Conservation (phyloP, 2,888 invertebrate species). For the Nephrotoma guestfalica region DNA sequence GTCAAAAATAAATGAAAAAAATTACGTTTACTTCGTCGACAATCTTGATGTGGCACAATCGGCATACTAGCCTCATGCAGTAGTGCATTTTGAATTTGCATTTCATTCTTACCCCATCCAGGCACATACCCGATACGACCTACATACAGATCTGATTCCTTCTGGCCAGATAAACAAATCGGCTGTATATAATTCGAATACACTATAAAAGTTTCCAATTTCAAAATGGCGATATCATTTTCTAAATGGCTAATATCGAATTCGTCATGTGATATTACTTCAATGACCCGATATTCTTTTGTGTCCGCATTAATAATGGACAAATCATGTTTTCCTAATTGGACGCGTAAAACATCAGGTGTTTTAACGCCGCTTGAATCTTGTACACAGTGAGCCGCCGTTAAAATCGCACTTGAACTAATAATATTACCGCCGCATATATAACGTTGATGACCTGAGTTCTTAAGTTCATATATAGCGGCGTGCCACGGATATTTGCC, state of each 20-base stretch:
- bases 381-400: constrained; percentile 21
- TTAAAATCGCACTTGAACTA: constrained; percentile 21
- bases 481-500: constrained; percentile 35
- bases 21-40: constrained; percentile 16
- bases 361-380: constrained; percentile 18
- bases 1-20: constrained; percentile 12
- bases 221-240: constrained; percentile 1
- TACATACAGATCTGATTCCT: not conserved
- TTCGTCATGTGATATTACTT: constrained; percentile 8
- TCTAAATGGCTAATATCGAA: constrained; percentile 7
- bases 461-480: constrained; percentile 17
- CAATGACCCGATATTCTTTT: constrained; percentile 20
- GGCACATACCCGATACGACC: not conserved
- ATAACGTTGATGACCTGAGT: not conserved
- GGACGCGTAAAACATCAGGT: constrained; percentile 22
- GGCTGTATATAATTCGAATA: constrained; percentile 26
- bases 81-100: not conserved
- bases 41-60: constrained; percentile 21
- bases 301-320: constrained; percentile 23
- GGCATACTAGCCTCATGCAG: constrained; percentile 17
- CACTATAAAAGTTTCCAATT: constrained; percentile 15
- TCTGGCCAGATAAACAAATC: constrained; percentile 26
- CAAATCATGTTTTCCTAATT: constrained; percentile 28
- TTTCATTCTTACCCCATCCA: constrained; percentile 25
- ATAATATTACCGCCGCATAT: constrained; percentile 32